Evolutionary conservation across 2,797 vertebrate species (phyloP).

Genomic region (Pelobates cultripes): DNA sequence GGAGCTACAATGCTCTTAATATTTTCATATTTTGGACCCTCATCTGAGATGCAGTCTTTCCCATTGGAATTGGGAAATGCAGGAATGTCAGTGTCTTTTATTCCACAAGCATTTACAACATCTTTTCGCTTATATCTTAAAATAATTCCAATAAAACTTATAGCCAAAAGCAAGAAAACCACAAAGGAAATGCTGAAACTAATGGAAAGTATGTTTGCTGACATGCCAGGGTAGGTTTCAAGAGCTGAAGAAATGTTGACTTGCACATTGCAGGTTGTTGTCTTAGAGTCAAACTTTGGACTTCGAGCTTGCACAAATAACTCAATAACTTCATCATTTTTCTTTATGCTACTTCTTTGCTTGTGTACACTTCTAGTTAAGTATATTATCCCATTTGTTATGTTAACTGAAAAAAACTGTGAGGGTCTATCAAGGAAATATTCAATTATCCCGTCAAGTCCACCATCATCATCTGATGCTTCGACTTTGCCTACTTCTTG

Average conservation of each 20-base stretch:
- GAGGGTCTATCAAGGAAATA: constrained; percentile 81
- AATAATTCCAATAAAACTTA: constrained; percentile 74
- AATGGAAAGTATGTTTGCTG: constrained; percentile 72
- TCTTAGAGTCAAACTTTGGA: constrained; percentile 81
- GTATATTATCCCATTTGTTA: constrained; percentile 81
- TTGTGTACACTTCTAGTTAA: constrained; percentile 74
- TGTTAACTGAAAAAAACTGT: constrained; percentile 83
- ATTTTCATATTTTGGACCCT: constrained; percentile 64
- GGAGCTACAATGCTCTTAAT: constrained; percentile 51
- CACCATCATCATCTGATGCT: constrained; percentile 85
- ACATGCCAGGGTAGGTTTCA: constrained; percentile 62
- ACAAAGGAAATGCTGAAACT: constrained; percentile 74
- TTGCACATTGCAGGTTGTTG: constrained; percentile 76
- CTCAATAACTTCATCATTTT: constrained; percentile 70
- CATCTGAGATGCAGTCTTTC: constrained; percentile 41
- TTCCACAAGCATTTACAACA: constrained; percentile 56
- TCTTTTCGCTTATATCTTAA: constrained; percentile 78
- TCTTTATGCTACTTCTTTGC: constrained; percentile 61
- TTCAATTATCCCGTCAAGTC: constrained; percentile 85
- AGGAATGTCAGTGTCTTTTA: constrained; percentile 64
- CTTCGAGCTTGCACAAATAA: constrained; percentile 82
- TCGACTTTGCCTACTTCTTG: constrained; percentile 82
- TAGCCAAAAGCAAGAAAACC: constrained; percentile 76
- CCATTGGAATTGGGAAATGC: constrained; percentile 61
- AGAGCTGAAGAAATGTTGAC: constrained; percentile 83